Base-by-base conservation (phyloP, 2,888 invertebrate genomes). In the Himalopsyche japonica region DNA sequence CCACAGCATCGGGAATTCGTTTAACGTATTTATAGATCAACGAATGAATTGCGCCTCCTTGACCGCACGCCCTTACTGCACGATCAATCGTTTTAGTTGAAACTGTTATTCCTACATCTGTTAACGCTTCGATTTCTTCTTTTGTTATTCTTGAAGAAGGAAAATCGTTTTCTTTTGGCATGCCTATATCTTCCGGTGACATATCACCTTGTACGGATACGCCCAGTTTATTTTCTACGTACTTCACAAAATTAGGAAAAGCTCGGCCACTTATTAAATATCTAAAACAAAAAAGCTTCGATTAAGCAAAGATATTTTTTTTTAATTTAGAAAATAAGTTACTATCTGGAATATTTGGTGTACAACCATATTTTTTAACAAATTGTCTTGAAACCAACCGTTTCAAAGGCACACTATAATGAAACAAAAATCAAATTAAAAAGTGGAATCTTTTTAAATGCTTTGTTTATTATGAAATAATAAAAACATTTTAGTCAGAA, bases 1-100 rank as follows among this genome's bases (percentile, higher is more conserved):
- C 92, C 0, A 99, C 96, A 18, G 98, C 90, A 89, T 99, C 99
- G 4, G 99, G 99, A 89, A 99, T 97, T 88, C 98, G 93, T 83
- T 94, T 93, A 88, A 97, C 96, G 78, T 90, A 91, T 85, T 97
- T 96, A 83, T 37, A 37, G 7, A 37, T 8, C 7, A 37, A 5
- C 37, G 37, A 37, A 37, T 37, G 37, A 37, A 37, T 7, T 7
- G 3, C 37, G 8, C 8, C 37, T 0, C 98, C 97, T 90, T 99
- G 98, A 0, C 98, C 98, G 89, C 98, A 98, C 0, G 97, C 95
- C 86, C 98, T 93, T 87, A 97, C 94, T 84, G 98, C 91, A 64
- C 99, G 93, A 89, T 98, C 98, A 88, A 96, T 93, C 0, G 96
- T 97, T 81, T 96, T 95, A 64, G 92, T 90, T 0, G 97, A 96